Percentiles rank a stretch among this genome's conserved stretches.
Evolutionary conservation across 2,888 invertebrate genomes (phyloP).

Genomic region (Drosophila ochracea): DNA sequence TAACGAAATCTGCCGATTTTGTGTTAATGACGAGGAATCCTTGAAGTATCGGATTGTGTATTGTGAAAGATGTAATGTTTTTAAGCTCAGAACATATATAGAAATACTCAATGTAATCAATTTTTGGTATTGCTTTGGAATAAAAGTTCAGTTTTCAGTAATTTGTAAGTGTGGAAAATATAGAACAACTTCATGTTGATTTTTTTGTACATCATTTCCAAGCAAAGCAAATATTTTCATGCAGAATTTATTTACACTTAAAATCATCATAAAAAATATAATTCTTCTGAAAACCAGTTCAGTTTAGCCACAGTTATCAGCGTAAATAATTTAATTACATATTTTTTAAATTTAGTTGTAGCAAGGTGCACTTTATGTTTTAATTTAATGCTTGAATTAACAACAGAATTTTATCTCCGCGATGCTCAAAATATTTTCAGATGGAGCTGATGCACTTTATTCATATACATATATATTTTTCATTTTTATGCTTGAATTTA

Average conservation of each 20-base stretch:
- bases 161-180: neutral
- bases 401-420: neutral
- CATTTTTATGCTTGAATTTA: neutral
- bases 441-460: neutral
- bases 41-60: neutral
- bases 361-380: neutral
- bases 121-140: neutral
- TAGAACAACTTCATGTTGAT: neutral
- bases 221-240: neutral
- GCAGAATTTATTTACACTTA: neutral
- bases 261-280: neutral
- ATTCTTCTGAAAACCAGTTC: neutral
- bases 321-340: neutral
- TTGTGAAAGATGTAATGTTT: neutral
- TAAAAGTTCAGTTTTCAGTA: neutral
- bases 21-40: neutral
- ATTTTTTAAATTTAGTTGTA: neutral
- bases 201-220: neutral
- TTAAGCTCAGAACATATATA: neutral
- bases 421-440: neutral
- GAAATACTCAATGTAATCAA: neutral
- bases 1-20: neutral
- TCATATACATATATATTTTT: neutral
- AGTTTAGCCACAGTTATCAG: neutral
- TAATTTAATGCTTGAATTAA: neutral